A percentile compares a stretch with the other conserved stretches of the same genome.
Evolutionary conservation across 2,888 invertebrate species (phyloP).

Genomic region (Alcis repandata): DNA sequence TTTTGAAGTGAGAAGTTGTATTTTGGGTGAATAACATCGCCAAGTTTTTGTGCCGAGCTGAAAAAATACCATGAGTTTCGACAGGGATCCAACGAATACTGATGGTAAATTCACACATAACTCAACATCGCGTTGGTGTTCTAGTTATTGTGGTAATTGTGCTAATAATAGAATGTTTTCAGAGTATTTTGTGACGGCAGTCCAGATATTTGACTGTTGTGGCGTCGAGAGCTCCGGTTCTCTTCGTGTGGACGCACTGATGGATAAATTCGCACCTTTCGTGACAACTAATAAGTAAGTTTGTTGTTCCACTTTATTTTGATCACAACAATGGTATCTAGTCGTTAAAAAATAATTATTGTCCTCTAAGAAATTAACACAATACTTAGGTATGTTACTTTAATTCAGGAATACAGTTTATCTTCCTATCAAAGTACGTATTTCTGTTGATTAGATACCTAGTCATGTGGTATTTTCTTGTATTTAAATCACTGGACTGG

Average conservation of each 20-base stretch:
- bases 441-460: too few species aligned
- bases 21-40: constrained; percentile 23
- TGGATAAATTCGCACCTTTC: constrained; percentile 80
- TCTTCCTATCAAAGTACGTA: too few species aligned
- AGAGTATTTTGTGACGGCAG: constrained; percentile 79
- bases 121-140: constrained; percentile 71
- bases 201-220: constrained; percentile 80
- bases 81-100: constrained; percentile 65
- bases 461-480: too few species aligned
- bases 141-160: constrained; percentile 58
- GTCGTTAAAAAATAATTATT: too few species aligned
- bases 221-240: constrained; percentile 70
- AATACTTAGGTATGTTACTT: too few species aligned
- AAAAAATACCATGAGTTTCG: constrained; percentile 67
- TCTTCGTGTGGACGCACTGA: constrained; percentile 73
- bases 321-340: too few species aligned
- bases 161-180: constrained; percentile 66
- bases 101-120: constrained; percentile 70
- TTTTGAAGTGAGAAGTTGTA: constrained; percentile 14
- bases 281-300: constrained; percentile 81
- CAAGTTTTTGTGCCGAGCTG: constrained; percentile 31
- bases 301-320: constrained; percentile 3
- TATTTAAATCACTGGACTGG: too few species aligned
- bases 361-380: too few species aligned
- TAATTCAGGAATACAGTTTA: too few species aligned